phyloP scores from a whole-genome alignment of 2,888 invertebrate genomes.

The Apamea crenata region DNA sequence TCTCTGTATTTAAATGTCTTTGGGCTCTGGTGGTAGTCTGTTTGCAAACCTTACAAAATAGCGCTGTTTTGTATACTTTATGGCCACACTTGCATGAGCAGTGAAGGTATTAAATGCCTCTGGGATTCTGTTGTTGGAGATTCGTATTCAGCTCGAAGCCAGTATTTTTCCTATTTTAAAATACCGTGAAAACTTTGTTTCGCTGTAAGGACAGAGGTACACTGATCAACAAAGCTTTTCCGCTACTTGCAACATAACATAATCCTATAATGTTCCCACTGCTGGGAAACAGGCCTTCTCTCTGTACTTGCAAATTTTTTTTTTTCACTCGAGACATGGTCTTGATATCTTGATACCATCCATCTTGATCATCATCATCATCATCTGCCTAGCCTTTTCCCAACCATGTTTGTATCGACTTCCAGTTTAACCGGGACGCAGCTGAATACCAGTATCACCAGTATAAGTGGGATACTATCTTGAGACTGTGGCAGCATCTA shows the following conservation, averaged over 20 bases:
- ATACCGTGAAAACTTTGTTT: not conserved
- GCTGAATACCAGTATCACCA: not conserved
- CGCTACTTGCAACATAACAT: not conserved
- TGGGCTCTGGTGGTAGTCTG: not conserved
- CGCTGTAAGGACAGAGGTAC: no score
- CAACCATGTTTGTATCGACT: not conserved
- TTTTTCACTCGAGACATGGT: not conserved
- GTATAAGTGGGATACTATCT: not conserved
- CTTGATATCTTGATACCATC: not conserved
- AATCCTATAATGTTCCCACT: no score
- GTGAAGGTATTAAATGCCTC: conserved; percentile 17
- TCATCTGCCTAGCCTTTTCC: not conserved
- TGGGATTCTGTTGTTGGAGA: conserved; percentile 3
- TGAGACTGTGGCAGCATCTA: not conserved
- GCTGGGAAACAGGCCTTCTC: no score
- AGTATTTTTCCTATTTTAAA: conserved; percentile 14
- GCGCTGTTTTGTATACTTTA: not conserved
- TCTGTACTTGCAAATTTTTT: not conserved
- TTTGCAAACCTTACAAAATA: not conserved
- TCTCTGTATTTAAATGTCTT: no score
- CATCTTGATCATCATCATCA: not conserved
- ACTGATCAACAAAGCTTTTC: not conserved
- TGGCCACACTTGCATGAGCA: conserved; percentile 14
- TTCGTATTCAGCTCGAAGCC: not conserved
- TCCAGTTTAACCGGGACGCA: not conserved